These are phyloP conservation scores for Xiphophorus birchmanni DNA, from an alignment of 2,797 vertebrate species.

Conservation along the genomic window DNA sequence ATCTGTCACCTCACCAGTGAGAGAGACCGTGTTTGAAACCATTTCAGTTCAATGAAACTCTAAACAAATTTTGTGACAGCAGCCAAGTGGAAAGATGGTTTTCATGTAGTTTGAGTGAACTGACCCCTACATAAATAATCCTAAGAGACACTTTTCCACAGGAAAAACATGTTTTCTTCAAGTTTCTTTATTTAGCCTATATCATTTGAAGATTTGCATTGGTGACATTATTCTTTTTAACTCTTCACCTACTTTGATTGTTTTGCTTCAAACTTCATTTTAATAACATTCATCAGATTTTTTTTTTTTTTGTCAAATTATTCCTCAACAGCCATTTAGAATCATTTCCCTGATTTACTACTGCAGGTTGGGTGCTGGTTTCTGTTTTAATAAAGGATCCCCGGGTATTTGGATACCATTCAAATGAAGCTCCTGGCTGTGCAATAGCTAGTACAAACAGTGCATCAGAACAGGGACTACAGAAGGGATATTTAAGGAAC, in stretches of 20 bases:
- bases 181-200: neutral
- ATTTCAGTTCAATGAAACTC: neutral
- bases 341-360: constrained; percentile 37
- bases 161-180: neutral
- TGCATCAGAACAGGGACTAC: constrained; percentile 10
- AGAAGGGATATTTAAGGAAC: constrained; percentile 19
- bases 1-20: neutral
- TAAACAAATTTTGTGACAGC: neutral
- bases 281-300: neutral
- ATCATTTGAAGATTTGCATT: neutral
- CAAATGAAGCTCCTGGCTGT: constrained; percentile 55
- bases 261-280: constrained; percentile 4
- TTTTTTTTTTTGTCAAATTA: neutral
- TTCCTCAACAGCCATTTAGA: constrained; percentile 14
- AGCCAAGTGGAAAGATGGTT: constrained; percentile 14
- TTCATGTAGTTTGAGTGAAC: constrained; percentile 15
- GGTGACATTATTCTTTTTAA: neutral
- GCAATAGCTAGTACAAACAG: constrained; percentile 58
- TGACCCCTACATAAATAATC: constrained; percentile 11
- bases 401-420: constrained; percentile 67
- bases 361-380: neutral
- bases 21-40: neutral
- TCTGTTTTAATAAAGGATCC: constrained; percentile 53
- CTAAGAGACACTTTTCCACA: neutral
- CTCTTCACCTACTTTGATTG: neutral